Conservation (phyloP, 2,797 vertebrate species). For the Anas bahamensis region DNA sequence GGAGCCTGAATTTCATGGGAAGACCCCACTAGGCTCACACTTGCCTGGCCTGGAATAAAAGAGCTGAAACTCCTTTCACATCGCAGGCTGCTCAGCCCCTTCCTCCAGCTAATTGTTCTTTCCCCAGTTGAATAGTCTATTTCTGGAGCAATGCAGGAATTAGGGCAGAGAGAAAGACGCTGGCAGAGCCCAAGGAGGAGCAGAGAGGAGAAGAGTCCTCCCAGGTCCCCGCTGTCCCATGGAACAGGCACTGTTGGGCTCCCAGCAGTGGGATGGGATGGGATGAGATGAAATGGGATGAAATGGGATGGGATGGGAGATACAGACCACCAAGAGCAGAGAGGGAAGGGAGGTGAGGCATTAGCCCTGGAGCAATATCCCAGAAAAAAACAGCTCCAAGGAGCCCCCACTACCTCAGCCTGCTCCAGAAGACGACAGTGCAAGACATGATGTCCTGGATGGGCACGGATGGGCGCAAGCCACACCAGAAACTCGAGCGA, state of each 20-base stretch:
- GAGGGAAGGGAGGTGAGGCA: background rate
- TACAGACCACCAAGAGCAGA: background rate
- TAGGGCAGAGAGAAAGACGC: slow-evolving; percentile 26
- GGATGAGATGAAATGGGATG: no score
- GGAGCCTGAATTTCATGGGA: background rate
- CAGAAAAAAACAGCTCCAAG: background rate
- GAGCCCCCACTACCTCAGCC: background rate
- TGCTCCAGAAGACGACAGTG: background rate
- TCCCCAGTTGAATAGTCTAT: slow-evolving; percentile 57
- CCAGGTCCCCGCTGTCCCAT: background rate
- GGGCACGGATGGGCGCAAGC: background rate
- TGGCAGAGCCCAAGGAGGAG: slow-evolving; percentile 2
- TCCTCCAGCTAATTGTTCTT: slow-evolving; percentile 52
- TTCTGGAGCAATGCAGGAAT: slow-evolving; percentile 51
- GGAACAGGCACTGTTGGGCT: background rate
- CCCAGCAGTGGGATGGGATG: background rate
- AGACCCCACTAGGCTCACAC: background rate
- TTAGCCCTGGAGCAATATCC: background rate
- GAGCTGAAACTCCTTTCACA: background rate
- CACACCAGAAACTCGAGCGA: background rate
- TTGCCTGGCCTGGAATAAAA: background rate
- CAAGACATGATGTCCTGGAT: background rate
- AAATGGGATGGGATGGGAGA: background rate
- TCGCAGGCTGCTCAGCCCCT: slow-evolving; percentile 5
- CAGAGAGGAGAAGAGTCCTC: background rate